A percentile compares a stretch with the other conserved stretches of the same genome.
phyloP scores from a whole-genome alignment of 2,888 invertebrate species.

The Ptychoptera albimana region DNA sequence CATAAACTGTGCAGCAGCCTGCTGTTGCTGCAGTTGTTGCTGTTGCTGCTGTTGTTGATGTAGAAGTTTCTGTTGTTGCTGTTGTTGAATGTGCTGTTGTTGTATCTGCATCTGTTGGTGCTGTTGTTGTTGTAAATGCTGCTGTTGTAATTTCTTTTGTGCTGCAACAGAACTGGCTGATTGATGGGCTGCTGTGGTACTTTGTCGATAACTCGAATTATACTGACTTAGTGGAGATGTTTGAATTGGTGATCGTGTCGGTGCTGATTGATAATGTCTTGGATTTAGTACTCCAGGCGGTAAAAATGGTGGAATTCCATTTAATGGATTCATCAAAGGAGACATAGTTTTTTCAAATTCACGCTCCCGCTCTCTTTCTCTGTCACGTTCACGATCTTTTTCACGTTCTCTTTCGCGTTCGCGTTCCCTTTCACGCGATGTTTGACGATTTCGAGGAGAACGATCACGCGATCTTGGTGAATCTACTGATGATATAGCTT shows the following conservation, averaged over 20 bases:
- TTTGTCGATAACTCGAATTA: background rate
- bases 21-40: background rate
- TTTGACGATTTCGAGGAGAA: too few relatives aligned
- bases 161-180: conserved; percentile 1
- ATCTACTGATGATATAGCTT: background rate
- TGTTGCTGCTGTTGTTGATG: conserved; percentile 6
- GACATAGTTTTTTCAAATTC: too few relatives aligned
- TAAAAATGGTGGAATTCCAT: background rate
- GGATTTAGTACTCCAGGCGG: background rate
- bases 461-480: too few relatives aligned
- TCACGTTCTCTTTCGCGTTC: conserved; percentile 1
- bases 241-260: too few relatives aligned
- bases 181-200: conserved; percentile 1
- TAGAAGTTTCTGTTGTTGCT: conserved; percentile 2
- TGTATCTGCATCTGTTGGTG: conserved; percentile 1
- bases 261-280: too few relatives aligned
- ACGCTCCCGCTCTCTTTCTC: too few relatives aligned
- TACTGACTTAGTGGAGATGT: too few relatives aligned
- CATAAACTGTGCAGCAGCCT: background rate
- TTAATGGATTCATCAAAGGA: too few relatives aligned
- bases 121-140: background rate
- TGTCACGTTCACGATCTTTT: background rate
- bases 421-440: background rate
- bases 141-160: conserved; percentile 1
- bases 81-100: conserved; percentile 5